Evolutionary conservation across 2,113 vertebrate genomes (phyloP), one percentile per base, ranked within the genome.

Genomic region (Alligator mississippiensis): DNA sequence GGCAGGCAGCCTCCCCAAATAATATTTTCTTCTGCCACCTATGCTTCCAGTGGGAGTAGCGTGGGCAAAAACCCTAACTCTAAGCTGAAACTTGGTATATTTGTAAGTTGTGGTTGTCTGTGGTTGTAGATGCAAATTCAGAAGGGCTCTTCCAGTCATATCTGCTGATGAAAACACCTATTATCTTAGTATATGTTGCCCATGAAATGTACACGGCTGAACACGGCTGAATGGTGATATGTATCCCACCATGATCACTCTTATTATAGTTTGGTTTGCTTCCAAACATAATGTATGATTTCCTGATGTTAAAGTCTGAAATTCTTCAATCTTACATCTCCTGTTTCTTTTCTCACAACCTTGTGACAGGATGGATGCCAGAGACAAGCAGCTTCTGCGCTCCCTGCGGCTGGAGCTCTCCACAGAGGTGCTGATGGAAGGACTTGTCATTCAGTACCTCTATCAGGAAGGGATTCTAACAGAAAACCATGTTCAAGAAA

Each of bases 381-480:
- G 72, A 60, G 99, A 99, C 97, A 98, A 95, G 91, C 97, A 98
- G 0, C 82, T 99, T 27, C 98, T 99, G 28, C 98, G 98, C 77
- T 98, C 96, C 2, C 93, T 98, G 84, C 98, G 98, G 10, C 93
- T 99, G 84, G 96, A 98, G 38, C 97, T 99, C 75, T 98, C 98
- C 82, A 97, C 97, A 1, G 98, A 99, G 93, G 98, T 99, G 10
- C 91, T 99, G 93, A 98, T 99, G 68, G 98, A 98, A 6, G 99
- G 99, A 63, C 66, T 98, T 5, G 97, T 99, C 81, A 96, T 99
- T 94, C 99, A 99, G 55, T 98, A 99, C 58, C 98, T 99, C 93
- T 99, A 98, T 93, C 99, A 99, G 97, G 99, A 99, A 97, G 97
- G 98, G 14, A 93, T 99, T 84, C 95, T 99, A 81, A 99, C 98